A percentile compares a stretch with the other conserved stretches of the same genome.
Conservation (phyloP, 1,140 invertebrate genomes). For the silkworm (Bombyx mori) region DNA sequence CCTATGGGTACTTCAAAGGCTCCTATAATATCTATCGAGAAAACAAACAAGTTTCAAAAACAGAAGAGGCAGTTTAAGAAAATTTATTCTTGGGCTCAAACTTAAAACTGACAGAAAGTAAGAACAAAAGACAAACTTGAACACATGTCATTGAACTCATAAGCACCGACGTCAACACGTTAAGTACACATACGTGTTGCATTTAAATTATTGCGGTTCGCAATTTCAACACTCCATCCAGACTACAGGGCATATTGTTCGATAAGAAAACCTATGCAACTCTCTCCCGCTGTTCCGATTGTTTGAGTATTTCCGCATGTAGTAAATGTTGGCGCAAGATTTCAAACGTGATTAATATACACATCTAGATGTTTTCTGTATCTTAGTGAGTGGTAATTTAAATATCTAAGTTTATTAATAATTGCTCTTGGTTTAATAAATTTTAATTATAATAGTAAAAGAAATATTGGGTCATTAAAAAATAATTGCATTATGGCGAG, state of each 20-base stretch:
- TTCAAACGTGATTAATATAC: neutral
- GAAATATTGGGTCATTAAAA: too few species aligned
- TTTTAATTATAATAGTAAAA: too few species aligned
- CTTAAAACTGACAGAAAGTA: neutral
- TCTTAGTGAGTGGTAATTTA: neutral
- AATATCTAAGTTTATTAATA: neutral
- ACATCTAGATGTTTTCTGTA: neutral
- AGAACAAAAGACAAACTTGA: neutral
- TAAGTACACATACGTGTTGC: neutral
- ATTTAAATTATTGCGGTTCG: constrained; percentile 10
- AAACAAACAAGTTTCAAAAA: too few species aligned
- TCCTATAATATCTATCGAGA: too few species aligned
- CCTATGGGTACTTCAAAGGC: too few species aligned
- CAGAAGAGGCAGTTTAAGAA: too few species aligned
- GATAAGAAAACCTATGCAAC: constrained; percentile 12
- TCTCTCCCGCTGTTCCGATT: constrained; percentile 12
- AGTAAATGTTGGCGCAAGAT: too few species aligned
- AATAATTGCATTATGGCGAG: too few species aligned
- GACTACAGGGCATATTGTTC: constrained; percentile 21
- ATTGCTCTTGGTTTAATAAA: neutral
- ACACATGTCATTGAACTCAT: neutral
- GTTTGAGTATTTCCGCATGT: constrained; percentile 3
- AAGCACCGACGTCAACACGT: neutral
- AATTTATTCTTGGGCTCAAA: neutral
- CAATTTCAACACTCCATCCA: constrained; percentile 18